A percentile compares a stretch with the other conserved stretches of the same genome.
Evolutionary conservation across 2,113 vertebrate species (phyloP).

Genomic region (Antigone vipio): DNA sequence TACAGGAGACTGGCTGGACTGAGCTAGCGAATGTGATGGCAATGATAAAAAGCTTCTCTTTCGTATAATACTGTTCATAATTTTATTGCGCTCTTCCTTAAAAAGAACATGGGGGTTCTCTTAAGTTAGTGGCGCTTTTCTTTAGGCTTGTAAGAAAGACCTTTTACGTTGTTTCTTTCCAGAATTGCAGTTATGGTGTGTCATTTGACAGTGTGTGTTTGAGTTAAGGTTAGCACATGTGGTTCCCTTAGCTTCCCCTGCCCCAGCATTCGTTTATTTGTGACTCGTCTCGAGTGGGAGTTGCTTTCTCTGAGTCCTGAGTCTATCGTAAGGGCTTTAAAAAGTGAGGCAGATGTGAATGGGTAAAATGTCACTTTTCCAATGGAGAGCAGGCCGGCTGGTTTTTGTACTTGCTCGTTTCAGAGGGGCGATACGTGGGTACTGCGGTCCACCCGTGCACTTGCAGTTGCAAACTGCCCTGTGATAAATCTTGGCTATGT

Average conservation of each 20-base stretch:
- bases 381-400: accelerated
- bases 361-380: neutral
- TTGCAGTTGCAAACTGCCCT: neutral
- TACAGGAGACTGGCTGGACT: neutral
- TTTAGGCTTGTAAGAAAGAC: neutral
- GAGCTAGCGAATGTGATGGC: neutral
- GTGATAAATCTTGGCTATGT: neutral
- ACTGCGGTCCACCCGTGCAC: accelerated
- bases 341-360: neutral
- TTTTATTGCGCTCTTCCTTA: neutral
- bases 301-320: neutral
- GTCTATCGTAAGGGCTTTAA: neutral
- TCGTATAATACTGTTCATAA: neutral
- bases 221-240: neutral
- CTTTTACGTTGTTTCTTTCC: neutral
- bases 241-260: neutral
- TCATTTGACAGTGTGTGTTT: neutral
- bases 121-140: neutral
- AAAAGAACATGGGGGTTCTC: neutral
- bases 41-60: neutral
- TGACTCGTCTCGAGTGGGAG: neutral
- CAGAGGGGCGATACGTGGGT: accelerated
- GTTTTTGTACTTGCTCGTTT: accelerated
- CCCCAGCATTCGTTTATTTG: accelerated
- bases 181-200: neutral